These are phyloP conservation scores for Mus pahari DNA, from an alignment of 2,113 vertebrate genomes.

Conservation along the genomic window DNA sequence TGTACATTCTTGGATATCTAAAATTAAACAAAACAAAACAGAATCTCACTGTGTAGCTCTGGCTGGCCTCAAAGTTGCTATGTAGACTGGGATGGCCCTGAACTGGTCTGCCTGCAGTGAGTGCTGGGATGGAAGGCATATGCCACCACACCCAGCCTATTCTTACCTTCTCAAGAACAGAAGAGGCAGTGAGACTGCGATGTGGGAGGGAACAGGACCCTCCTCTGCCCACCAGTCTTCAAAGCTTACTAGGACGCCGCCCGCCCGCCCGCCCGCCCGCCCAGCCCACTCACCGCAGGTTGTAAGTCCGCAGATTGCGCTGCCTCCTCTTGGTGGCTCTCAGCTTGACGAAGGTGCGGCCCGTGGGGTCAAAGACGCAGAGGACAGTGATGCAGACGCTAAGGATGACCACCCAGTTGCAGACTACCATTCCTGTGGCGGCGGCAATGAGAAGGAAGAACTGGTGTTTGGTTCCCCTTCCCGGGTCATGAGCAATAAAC, in stretches of 20 bases:
- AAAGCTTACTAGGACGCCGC: neutral
- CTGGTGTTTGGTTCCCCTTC: neutral
- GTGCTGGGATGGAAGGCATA: neutral
- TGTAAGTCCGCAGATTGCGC: slow-evolving; percentile 97
- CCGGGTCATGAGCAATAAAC: neutral
- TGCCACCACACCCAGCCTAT: neutral
- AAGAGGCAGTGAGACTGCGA: neutral
- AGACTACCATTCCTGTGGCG: slow-evolving; percentile 95
- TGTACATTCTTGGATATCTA: no score
- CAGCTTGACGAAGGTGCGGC: slow-evolving; percentile 97
- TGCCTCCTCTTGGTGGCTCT: slow-evolving; percentile 97
- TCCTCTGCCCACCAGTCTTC: neutral
- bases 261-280: neutral
- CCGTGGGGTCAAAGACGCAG: slow-evolving; percentile 98
- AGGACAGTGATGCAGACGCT: slow-evolving; percentile 98
- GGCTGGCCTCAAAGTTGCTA: neutral
- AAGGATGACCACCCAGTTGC: slow-evolving; percentile 99
- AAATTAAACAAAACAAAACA: no score
- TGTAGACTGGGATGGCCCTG: neutral
- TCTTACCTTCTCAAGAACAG: neutral
- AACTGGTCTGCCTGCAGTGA: neutral
- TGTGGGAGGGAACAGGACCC: neutral
- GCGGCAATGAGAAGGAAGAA: neutral
- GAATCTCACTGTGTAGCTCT: neutral
- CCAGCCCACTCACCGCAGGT: slow-evolving; percentile 89